Base-by-base conservation (phyloP, 2,888 invertebrate species). In the Willowsia nigromaculata region DNA sequence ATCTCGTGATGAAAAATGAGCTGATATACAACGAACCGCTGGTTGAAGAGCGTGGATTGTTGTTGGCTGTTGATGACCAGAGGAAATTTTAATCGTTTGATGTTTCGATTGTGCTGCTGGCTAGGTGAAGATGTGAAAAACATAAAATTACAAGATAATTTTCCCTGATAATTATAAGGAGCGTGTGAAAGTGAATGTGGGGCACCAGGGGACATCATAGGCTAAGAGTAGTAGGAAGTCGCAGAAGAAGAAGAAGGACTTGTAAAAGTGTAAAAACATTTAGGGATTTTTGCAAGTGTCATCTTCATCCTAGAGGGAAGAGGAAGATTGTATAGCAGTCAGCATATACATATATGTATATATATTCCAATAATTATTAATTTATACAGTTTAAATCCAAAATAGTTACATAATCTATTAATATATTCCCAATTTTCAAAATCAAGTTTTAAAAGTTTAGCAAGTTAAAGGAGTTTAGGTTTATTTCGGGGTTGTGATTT, bases 201-300 rank as follows among this genome's bases (percentile, higher is more conserved):
- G 74, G 74, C 74, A 74, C 74, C 74, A 74, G 74, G 74, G 74
- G 74, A 47, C 47, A 74, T 74, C 74, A 22, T 74, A 74, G 74
- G 74, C 74, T 74, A 74, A 74, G 74, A 74, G 74, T 74, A 74
- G 74, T 74, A 74, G 74, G 74, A 74, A 74, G 74, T 74, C 74
- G 74, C 74, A 11, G 74, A 74, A 47, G 74, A 74, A 22, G 74
- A 74, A 74, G 74, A 74, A 74, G 74, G 74, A 74, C 74, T 74
- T 74, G 74, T 74, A 74, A 74, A 27, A 74, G 74, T 74, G 74
- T 50, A 74, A 74, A 74, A 74, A 74, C 74, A 74, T 74, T 74
- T 50, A 74, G 74, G 74, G 74, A 74, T 74, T 74, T 74, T 47
- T 74, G 74, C 50, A 43, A 74, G 74, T 50, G 74, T 68, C 68